A percentile compares a stretch with the other conserved stretches of the same genome.
Evolutionary conservation across 2,113 vertebrate genomes (phyloP).

Genomic region (Sapajus apella): DNA sequence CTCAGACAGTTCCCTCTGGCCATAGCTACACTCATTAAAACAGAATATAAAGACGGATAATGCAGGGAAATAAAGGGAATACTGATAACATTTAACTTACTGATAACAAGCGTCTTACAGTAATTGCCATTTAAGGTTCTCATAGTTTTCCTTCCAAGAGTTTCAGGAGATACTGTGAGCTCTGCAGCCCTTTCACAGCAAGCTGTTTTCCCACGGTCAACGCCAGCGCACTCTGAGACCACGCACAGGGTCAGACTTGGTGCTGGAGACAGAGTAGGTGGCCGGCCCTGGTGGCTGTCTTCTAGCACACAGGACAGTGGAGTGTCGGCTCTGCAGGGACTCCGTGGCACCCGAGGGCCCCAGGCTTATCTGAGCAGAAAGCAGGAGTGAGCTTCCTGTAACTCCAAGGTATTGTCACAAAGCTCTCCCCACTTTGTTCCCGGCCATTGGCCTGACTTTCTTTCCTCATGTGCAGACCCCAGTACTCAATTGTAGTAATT

Average conservation of each 20-base stretch:
- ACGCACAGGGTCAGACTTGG: not conserved
- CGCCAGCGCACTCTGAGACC: not conserved
- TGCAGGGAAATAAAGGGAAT: not conserved
- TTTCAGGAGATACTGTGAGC: not conserved
- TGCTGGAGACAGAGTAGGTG: too few relatives aligned
- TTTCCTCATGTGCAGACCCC: not conserved
- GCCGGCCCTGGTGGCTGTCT: too few relatives aligned
- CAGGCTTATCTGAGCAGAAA: not conserved
- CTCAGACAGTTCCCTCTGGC: too few relatives aligned
- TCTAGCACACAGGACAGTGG: rapidly evolving
- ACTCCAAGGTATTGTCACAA: rapidly evolving
- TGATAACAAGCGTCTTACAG: too few relatives aligned
- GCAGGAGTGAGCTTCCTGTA: rapidly evolving
- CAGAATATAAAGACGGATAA: too few relatives aligned
- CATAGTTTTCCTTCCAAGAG: not conserved
- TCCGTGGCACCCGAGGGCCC: rapidly evolving
- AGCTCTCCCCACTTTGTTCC: not conserved
- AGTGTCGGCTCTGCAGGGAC: rapidly evolving
- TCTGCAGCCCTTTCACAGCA: too few relatives aligned
- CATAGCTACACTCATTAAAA: rapidly evolving
- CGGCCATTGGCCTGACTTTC: not conserved
- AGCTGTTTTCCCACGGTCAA: not conserved
- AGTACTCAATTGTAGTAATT: not conserved
- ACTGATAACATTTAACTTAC: too few relatives aligned
- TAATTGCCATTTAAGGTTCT: not conserved